Percentiles rank a stretch among this genome's conserved stretches.
Evolutionary conservation across 2,888 invertebrate genomes (phyloP).

Genomic region (Acronicta aceris): DNA sequence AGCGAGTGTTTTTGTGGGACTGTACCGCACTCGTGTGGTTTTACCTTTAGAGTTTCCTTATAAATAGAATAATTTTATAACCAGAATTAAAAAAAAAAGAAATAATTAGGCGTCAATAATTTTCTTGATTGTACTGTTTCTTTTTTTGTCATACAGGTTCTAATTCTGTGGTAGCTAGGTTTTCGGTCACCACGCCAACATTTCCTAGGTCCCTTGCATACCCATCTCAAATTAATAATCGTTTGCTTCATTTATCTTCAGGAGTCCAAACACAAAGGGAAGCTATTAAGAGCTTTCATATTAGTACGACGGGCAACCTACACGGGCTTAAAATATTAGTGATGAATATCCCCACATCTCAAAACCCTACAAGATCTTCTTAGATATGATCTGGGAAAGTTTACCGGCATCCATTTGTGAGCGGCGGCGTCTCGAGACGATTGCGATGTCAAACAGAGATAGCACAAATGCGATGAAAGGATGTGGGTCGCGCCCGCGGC

Average conservation of each 20-base stretch:
- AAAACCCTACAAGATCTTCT: constrained; percentile 26
- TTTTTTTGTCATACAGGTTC: no score
- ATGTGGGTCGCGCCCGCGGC: constrained; percentile 83
- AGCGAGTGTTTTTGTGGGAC: constrained; percentile 30
- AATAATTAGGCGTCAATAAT: no score
- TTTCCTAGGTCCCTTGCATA: no score
- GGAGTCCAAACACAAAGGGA: no score
- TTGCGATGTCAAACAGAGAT: constrained; percentile 87
- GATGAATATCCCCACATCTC: constrained; percentile 46
- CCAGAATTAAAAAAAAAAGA: no score
- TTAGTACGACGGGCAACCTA: background rate
- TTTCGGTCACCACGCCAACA: no score
- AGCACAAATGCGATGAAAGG: constrained; percentile 82
- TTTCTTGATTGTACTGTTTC: no score
- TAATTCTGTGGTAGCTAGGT: no score
- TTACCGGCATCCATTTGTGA: constrained; percentile 45
- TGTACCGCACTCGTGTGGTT: constrained; percentile 19
- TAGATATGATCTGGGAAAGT: constrained; percentile 41
- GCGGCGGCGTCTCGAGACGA: constrained; percentile 66
- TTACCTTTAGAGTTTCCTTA: constrained; percentile 16
- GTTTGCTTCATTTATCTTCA: no score
- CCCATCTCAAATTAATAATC: no score
- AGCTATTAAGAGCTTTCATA: background rate
- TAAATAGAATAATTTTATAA: background rate
- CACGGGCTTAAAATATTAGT: background rate